Conservation (phyloP, 2,797 vertebrate species). For the Smutsia gigantea region DNA sequence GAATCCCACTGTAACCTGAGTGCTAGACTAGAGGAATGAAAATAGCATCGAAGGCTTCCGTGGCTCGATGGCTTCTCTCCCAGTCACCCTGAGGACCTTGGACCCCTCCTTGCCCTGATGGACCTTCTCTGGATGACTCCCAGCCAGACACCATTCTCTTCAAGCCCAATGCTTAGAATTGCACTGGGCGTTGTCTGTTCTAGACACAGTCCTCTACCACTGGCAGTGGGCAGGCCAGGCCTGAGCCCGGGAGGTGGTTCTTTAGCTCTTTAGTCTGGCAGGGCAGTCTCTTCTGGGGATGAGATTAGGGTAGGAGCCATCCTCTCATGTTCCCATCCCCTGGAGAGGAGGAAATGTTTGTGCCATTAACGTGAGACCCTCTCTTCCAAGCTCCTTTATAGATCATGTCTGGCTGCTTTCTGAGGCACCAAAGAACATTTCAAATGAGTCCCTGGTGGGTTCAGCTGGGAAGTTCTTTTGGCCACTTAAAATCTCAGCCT, state of each 20-base stretch:
- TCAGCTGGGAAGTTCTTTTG: slow-evolving; percentile 67
- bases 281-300: neutral
- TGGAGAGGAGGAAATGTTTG: neutral
- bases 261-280: neutral
- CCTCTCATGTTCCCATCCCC: neutral
- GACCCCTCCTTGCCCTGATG: neutral
- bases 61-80: too few relatives aligned
- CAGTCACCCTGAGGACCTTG: neutral
- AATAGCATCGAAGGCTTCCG: neutral
- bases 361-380: neutral
- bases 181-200: neutral
- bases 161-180: neutral
- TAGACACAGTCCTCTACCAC: neutral
- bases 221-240: neutral
- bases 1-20: neutral
- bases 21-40: neutral
- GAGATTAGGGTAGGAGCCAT: neutral
- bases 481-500: slow-evolving; percentile 63
- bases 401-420: neutral
- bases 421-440: neutral
- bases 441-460: neutral
- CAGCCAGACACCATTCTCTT: neutral
- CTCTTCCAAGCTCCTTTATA: neutral
- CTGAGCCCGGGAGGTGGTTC: neutral
- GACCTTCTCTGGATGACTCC: neutral